These are phyloP conservation scores for Mareca penelope DNA, from an alignment of 2,797 vertebrate species.

Conservation along the genomic window DNA sequence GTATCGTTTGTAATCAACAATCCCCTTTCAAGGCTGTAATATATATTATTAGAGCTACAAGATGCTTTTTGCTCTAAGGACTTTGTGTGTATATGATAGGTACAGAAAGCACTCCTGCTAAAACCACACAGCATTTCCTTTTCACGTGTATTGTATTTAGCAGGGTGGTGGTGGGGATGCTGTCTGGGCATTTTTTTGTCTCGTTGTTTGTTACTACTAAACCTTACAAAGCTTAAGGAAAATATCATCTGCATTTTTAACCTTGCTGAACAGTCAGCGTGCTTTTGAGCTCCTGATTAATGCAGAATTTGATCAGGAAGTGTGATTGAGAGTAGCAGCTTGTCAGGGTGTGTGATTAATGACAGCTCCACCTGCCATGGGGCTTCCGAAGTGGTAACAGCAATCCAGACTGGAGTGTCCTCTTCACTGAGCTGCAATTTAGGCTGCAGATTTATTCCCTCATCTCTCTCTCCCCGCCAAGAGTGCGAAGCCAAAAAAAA, in stretches of 20 bases:
- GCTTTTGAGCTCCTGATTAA: slow-evolving; percentile 66
- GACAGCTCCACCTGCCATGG: slow-evolving; percentile 66
- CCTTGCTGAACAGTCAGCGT: slow-evolving; percentile 59
- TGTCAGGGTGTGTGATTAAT: slow-evolving; percentile 69
- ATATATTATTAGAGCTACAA: neutral
- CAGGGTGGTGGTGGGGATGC: too few species aligned
- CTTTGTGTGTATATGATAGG: neutral
- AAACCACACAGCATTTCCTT: neutral
- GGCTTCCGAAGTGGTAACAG: slow-evolving; percentile 43
- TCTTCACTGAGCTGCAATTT: neutral
- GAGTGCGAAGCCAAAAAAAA: neutral
- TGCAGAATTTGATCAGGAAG: slow-evolving; percentile 72
- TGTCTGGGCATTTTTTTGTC: neutral
- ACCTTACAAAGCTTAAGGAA: slow-evolving; percentile 36
- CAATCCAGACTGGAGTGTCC: slow-evolving; percentile 35
- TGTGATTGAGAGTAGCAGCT: slow-evolving; percentile 59
- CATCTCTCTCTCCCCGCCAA: neutral
- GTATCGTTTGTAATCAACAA: neutral
- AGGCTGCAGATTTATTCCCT: slow-evolving; percentile 50
- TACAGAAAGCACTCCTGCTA: neutral
- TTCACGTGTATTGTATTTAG: neutral
- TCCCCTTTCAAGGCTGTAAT: neutral
- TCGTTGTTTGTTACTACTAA: slow-evolving; percentile 42
- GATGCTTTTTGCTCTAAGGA: neutral
- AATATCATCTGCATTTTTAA: slow-evolving; percentile 64